These are phyloP conservation scores for Embiotoca jacksoni DNA, from an alignment of 2,113 vertebrate species.

Conservation along the genomic window DNA sequence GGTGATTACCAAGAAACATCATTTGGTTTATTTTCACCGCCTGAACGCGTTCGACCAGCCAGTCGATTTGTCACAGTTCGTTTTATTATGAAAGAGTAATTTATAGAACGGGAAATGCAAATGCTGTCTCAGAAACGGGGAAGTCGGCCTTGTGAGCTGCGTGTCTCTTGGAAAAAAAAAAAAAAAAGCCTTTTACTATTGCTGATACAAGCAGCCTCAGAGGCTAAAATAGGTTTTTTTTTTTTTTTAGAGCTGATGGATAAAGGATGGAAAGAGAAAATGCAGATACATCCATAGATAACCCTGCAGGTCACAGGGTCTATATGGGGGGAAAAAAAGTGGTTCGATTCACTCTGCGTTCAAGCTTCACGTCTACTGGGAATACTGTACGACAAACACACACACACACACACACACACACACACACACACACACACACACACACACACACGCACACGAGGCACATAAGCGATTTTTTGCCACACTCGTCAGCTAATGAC, in stretches of 20 bases:
- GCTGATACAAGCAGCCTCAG: background rate
- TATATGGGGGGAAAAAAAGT: background rate
- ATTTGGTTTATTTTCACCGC: too few relatives aligned
- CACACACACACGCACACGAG: background rate
- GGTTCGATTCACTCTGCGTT: slow-evolving; percentile 46
- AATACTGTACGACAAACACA: slow-evolving; percentile 2
- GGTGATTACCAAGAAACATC: too few relatives aligned
- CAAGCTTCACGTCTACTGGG: slow-evolving; percentile 18
- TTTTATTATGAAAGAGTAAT: slow-evolving; percentile 17
- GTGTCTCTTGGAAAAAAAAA: slow-evolving; percentile 1
- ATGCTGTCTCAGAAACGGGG: background rate
- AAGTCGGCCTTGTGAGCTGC: background rate
- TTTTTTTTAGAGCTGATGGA: background rate
- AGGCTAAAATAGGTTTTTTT: background rate
- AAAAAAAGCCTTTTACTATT: slow-evolving; percentile 22
- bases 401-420: background rate
- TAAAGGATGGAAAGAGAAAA: background rate
- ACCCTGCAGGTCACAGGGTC: background rate
- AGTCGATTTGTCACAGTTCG: background rate
- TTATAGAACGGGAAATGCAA: slow-evolving; percentile 16
- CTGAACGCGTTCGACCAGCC: too few relatives aligned
- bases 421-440: too few relatives aligned
- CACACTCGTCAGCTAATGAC: background rate
- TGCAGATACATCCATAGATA: background rate
- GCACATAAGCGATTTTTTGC: background rate